Conservation (phyloP, 2,113 vertebrate genomes). For the Podarcis cretensis region DNA sequence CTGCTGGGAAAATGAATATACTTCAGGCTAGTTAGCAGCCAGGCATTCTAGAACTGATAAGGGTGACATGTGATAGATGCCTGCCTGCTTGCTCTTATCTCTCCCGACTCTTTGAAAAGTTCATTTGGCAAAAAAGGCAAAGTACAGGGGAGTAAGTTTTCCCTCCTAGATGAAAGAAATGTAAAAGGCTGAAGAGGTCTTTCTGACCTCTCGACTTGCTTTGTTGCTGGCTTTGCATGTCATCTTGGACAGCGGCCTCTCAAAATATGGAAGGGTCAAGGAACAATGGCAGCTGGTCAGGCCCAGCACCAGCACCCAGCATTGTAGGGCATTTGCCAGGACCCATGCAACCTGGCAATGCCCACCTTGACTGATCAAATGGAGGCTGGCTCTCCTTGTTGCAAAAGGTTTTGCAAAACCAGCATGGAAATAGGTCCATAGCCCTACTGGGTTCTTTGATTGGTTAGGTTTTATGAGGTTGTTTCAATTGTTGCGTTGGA, state of each 20-base stretch:
- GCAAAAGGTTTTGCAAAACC: no score
- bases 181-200: conserved; percentile 37
- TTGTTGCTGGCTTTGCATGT: conserved; percentile 20
- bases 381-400: no score
- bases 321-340: no score
- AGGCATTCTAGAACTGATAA: conserved; percentile 29
- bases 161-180: conserved; percentile 25
- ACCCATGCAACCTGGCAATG: no score
- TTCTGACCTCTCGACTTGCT: conserved; percentile 10
- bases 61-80: conserved; percentile 41
- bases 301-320: not conserved
- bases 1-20: not conserved
- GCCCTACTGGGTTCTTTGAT: no score
- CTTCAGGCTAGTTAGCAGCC: conserved; percentile 17
- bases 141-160: conserved; percentile 32
- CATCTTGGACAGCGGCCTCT: conserved; percentile 23
- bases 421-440: no score
- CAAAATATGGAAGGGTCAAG: not conserved
- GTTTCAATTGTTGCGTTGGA: no score
- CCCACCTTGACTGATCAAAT: no score
- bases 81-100: conserved; percentile 49
- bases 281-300: not conserved
- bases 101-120: conserved; percentile 45
- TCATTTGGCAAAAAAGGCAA: conserved; percentile 45
- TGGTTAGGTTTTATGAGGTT: no score